phyloP scores from a whole-genome alignment of 2,888 invertebrate species.

The Chloroclystis v-ata region DNA sequence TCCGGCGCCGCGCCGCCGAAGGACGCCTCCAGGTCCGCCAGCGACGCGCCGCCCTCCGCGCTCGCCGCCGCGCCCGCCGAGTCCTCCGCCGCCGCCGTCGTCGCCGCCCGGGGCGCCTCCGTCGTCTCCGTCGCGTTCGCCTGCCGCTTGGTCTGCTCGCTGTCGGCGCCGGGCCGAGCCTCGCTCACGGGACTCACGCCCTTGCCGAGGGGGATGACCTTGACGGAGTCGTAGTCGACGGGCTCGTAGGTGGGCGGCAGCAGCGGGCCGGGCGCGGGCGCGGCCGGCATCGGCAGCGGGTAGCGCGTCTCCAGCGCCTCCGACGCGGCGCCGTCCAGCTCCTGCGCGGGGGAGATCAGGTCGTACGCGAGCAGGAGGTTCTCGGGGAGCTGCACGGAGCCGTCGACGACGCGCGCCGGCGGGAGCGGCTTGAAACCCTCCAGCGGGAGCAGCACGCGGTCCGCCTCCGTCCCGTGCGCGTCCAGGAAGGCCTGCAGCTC shows the following conservation, averaged over 20 bases:
- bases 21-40: constrained; percentile 85
- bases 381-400: constrained; percentile 63
- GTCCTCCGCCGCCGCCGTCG: background rate
- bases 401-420: constrained; percentile 58
- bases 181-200: constrained; percentile 58
- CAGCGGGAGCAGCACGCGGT: constrained; percentile 62
- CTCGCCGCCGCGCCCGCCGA: constrained; percentile 50
- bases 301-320: constrained; percentile 51
- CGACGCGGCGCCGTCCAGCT: constrained; percentile 34
- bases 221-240: constrained; percentile 63
- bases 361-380: constrained; percentile 66
- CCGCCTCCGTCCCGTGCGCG: constrained; percentile 61
- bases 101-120: background rate
- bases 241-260: constrained; percentile 51
- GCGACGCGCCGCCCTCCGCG: constrained; percentile 72
- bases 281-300: constrained; percentile 62
- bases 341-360: constrained; percentile 40
- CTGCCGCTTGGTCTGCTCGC: constrained; percentile 61
- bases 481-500: constrained; percentile 65
- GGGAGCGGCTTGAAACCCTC: constrained; percentile 71
- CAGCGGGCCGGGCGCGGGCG: constrained; percentile 40
- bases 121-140: constrained; percentile 33
- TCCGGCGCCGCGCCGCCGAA: constrained; percentile 83
- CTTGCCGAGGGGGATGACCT: constrained; percentile 65
- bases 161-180: constrained; percentile 36